Conservation (phyloP, 2,113 vertebrate species). For the Tylochromis polylepis region DNA sequence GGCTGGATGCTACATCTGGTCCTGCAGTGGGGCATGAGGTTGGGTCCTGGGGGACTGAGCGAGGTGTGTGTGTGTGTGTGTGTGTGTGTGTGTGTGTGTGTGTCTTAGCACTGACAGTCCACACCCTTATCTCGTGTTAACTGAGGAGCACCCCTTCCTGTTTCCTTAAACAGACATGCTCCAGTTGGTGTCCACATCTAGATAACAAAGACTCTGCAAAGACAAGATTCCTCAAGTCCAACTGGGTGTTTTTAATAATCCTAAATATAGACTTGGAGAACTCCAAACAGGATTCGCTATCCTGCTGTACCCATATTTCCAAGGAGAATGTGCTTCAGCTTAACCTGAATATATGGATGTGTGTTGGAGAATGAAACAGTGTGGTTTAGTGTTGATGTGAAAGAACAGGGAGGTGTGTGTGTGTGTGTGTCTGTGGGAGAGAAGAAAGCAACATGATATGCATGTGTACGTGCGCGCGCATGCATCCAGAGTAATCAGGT, state of each 20-base stretch:
- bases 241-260: background rate
- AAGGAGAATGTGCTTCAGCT: background rate
- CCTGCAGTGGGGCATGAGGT: constrained; percentile 43
- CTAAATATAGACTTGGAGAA: background rate
- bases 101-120: constrained; percentile 21
- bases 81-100: no score
- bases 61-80: no score
- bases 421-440: constrained; percentile 44
- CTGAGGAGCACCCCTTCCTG: constrained; percentile 69
- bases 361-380: constrained; percentile 9
- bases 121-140: constrained; percentile 65
- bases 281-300: background rate
- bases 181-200: constrained; percentile 36
- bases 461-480: constrained; percentile 11
- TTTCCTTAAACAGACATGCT: constrained; percentile 65
- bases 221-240: background rate
- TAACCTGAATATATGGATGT: background rate
- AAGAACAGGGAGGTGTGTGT: constrained; percentile 14
- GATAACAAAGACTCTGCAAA: constrained; percentile 26
- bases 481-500: constrained; percentile 51
- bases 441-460: constrained; percentile 46
- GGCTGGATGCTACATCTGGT: constrained; percentile 52
- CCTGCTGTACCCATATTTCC: background rate
- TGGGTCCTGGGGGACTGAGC: constrained; percentile 22
- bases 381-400: constrained; percentile 25